These are phyloP conservation scores for Muschampia plurimacula DNA, from an alignment of 2,888 invertebrate species.

Conservation along the genomic window DNA sequence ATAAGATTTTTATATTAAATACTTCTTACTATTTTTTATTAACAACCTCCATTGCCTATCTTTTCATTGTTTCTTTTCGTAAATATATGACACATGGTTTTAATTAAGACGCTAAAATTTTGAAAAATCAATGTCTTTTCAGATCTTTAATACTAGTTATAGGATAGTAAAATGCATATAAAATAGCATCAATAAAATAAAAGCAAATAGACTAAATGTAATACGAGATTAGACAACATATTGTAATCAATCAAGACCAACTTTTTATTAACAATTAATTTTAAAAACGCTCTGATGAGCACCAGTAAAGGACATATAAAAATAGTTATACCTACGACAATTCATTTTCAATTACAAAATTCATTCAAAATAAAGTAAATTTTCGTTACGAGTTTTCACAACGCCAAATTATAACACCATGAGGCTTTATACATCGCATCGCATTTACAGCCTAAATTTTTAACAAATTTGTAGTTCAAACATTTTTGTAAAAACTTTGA, in stretches of 20 bases:
- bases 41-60: background rate
- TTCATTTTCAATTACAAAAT: slow-evolving; percentile 3
- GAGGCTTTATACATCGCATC: too few relatives aligned
- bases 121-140: background rate
- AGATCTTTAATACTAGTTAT: slow-evolving; percentile 5
- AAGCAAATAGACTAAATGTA: slow-evolving; percentile 7
- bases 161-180: slow-evolving; percentile 17
- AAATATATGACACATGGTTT: background rate
- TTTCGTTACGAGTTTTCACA: background rate
- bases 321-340: slow-evolving; percentile 16
- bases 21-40: background rate
- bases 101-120: background rate
- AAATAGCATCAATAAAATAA: slow-evolving; percentile 18
- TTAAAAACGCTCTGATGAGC: slow-evolving; percentile 25
- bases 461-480: too few relatives aligned
- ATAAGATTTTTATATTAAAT: background rate
- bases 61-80: background rate
- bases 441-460: too few relatives aligned
- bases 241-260: background rate
- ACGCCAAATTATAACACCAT: background rate
- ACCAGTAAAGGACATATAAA: slow-evolving; percentile 29
- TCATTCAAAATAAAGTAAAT: background rate
- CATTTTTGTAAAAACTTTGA: too few relatives aligned
- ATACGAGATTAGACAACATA: slow-evolving; percentile 17
- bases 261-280: background rate